Base-by-base conservation (phyloP, 1,140 invertebrate genomes). In the Stegodyphus mimosarum region DNA sequence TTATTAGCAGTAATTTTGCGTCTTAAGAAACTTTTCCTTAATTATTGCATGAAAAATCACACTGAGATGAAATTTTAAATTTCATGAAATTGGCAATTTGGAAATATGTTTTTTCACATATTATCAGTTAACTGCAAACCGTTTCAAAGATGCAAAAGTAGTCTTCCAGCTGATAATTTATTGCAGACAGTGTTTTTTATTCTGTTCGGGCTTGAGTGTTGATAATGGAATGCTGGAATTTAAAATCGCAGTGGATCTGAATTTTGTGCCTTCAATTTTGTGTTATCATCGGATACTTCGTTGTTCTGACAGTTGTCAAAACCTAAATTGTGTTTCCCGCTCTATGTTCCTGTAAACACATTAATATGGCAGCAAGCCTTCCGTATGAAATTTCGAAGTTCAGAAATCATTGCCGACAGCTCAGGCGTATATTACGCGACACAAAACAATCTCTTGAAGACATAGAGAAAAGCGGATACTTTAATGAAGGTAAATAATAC, bases 381-480 rank as follows among this genome's bases (percentile, higher is more conserved):
- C 90, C 91, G 63, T 90, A 90, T 64, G 93, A 93, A 87, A 91
- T 93, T 85, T 90, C 90, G 71, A 91, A 90, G 85, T 93, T 93
- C 87, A 90, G 91, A 33, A 88, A 91, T 52, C 91, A 93, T 88
- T 88, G 91, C 17, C 90, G 90, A 87, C 91, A 93, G 10, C 88
- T 93, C 13, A 88, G 90, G 66, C 90, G 92, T 53, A 92, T 95
- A 73, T 91, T 95, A 64, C 92, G 91, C 7, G 94, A 95, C 89
- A 95, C 95, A 5, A 91, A 93, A 88, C 91, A 91, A 87, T 92
- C 93, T 7, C 90, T 95, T 70, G 92, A 93, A 84, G 92, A 94
- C 74, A 94, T 95, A 84, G 92, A 92, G 66, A 89, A 91, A 75
- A 91, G 92, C 88, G 92, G 92, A 79, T 92, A 94, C 73, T 92